Base-by-base conservation (phyloP, 2,113 vertebrate species). In the Tichodroma muraria region DNA sequence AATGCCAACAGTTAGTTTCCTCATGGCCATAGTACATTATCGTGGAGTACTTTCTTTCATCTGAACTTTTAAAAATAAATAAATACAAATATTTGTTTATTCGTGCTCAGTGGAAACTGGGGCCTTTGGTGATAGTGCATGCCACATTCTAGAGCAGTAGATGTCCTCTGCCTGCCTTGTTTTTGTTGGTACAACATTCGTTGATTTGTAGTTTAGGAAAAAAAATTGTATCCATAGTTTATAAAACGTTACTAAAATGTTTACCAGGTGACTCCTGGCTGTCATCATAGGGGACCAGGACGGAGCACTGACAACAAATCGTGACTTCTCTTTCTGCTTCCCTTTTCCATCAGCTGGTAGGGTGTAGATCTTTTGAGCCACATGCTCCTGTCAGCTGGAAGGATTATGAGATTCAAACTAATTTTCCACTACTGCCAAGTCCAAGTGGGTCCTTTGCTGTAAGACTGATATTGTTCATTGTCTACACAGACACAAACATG, bases 231-330 rank as follows among this genome's bases (percentile, higher is more conserved):
- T 49, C 16, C 69, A 3, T 61, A 42, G 35, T 66, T 92, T 80
- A 54, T 63, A 33, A 90, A 80, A 60, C 1, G 3, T 80, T 65
- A 3, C 6, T 80, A 10, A 64, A 85, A 69, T 25, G 15, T 77
- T 88, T 80, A 20, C n/a, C 11, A 28, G 37, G 44, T 85, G 33
- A 30, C 31, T 88, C 35, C 50, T 73, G 83, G 17, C 28, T 90
- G 37, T 49, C n/a, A 49, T 40, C 38, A 2, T 8, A 45, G 22
- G 23, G 37, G 30, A 72, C 69, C 42, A 71, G 60, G 27, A 42
- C 31, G 47, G 85, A 77, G 28, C 56, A 45, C 0, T 0, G 0
- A 25, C 2, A 7, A 7, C 4, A n/a, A 71, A 80, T 24, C 28
- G 5, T 57, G 22, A 25, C 78, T 86, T 85, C 47, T 44, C 4